phyloP scores from a whole-genome alignment of 2,888 invertebrate species.

The Ethmia dodecea region DNA sequence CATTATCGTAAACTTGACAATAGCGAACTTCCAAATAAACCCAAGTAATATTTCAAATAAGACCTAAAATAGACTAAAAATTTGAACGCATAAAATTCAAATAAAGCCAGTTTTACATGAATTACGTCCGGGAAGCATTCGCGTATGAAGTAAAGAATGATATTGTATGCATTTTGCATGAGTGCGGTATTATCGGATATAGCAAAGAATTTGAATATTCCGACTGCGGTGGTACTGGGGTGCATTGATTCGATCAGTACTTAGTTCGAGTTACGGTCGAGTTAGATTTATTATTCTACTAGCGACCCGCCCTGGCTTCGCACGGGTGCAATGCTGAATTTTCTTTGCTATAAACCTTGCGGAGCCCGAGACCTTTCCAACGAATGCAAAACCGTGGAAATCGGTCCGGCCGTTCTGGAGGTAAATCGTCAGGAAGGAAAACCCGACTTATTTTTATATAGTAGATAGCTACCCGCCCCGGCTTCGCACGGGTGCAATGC shows the following conservation, averaged over 20 bases:
- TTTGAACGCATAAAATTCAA: constrained; percentile 65
- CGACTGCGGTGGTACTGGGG: constrained; percentile 31
- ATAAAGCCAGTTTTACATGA: constrained; percentile 71
- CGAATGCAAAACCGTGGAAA: too few species aligned
- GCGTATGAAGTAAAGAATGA: constrained; percentile 70
- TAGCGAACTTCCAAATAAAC: constrained; percentile 13
- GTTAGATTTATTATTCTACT: too few species aligned
- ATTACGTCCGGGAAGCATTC: constrained; percentile 61
- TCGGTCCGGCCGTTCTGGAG: too few species aligned
- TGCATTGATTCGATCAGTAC: constrained; percentile 6
- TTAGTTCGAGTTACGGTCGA: constrained; percentile 1
- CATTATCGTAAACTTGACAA: constrained; percentile 8
- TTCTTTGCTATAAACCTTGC: too few species aligned
- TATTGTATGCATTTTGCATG: constrained; percentile 76
- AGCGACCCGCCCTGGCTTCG: too few species aligned
- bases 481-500: too few species aligned
- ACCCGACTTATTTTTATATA: too few species aligned
- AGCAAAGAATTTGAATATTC: constrained; percentile 71
- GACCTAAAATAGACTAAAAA: constrained; percentile 39
- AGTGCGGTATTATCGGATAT: constrained; percentile 69
- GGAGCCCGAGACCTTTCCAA: too few species aligned
- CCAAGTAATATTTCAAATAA: constrained; percentile 11
- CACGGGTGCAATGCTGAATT: too few species aligned
- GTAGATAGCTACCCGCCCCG: too few species aligned
- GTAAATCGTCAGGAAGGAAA: too few species aligned